phyloP scores from a whole-genome alignment of 2,113 vertebrate genomes.

The Spea multiplicata region DNA sequence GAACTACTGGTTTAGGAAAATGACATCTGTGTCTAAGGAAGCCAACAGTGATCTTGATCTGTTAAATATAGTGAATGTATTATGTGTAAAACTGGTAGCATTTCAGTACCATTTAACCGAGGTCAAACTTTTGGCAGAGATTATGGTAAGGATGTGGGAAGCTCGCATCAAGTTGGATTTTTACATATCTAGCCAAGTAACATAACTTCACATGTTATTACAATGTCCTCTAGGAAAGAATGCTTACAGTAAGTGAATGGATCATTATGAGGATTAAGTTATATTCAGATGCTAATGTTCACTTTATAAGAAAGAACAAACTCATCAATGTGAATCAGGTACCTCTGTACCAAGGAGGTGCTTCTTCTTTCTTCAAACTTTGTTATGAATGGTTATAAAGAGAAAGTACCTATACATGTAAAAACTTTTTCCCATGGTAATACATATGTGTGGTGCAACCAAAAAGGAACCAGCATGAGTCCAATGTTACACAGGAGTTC shows the following conservation, averaged over 20 bases:
- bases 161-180: conserved; percentile 20
- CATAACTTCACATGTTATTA: conserved; percentile 13
- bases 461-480: too few relatives aligned
- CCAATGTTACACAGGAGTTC: too few relatives aligned
- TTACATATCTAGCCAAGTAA: conserved; percentile 7
- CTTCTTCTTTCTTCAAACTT: too few relatives aligned
- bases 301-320: too few relatives aligned
- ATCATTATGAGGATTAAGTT: too few relatives aligned
- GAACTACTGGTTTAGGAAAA: conserved; percentile 4
- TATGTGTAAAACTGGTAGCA: conserved; percentile 37
- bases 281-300: too few relatives aligned
- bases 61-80: conserved; percentile 45
- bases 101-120: conserved; percentile 8
- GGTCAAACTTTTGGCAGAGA: conserved; percentile 19
- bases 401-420: too few relatives aligned
- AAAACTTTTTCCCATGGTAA: too few relatives aligned
- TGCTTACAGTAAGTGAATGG: conserved; percentile 1
- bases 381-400: too few relatives aligned
- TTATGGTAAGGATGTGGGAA: conserved; percentile 24
- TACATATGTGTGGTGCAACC: too few relatives aligned
- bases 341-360: too few relatives aligned
- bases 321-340: too few relatives aligned
- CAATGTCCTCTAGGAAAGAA: background rate
- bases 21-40: background rate
- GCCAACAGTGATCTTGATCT: background rate